These are phyloP conservation scores for Eutrigla gurnardus DNA, from an alignment of 2,797 vertebrate genomes.

Conservation along the genomic window DNA sequence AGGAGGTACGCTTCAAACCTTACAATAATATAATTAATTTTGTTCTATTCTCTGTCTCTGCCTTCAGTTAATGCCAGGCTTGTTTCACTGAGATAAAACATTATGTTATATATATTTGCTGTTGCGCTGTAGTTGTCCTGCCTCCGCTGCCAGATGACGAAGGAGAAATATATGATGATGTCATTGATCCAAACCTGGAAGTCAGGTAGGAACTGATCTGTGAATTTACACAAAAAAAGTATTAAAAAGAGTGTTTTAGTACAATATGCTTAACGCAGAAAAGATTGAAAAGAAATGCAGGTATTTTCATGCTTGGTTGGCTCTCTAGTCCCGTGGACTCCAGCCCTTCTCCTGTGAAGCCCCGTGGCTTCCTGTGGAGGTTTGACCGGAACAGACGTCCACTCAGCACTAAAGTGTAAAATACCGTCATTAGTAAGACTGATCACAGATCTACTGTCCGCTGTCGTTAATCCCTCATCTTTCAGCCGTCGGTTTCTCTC, in stretches of 20 bases:
- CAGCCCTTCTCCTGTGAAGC: slow-evolving; percentile 80
- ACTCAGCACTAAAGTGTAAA: slow-evolving; percentile 87
- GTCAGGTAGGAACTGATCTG: slow-evolving; percentile 78
- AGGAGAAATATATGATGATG: slow-evolving; percentile 91
- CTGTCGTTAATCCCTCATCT: slow-evolving; percentile 79
- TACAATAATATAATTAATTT: background rate
- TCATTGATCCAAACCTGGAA: slow-evolving; percentile 82
- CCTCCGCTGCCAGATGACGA: slow-evolving; percentile 81
- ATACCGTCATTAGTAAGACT: slow-evolving; percentile 91
- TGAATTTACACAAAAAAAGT: background rate
- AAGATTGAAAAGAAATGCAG: slow-evolving; percentile 35
- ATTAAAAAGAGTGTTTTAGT: background rate
- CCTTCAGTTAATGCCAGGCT: background rate
- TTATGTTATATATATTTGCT: background rate
- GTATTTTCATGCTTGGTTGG: slow-evolving; percentile 53
- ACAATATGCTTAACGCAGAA: background rate
- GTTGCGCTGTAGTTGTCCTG: slow-evolving; percentile 78
- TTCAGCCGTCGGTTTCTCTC: slow-evolving; percentile 29
- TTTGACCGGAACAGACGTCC: slow-evolving; percentile 90
- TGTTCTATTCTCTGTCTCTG: background rate
- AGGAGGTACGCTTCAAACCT: slow-evolving; percentile 82
- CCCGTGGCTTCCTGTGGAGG: slow-evolving; percentile 88
- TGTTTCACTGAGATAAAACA: background rate
- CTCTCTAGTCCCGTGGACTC: slow-evolving; percentile 78
- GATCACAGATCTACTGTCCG: slow-evolving; percentile 71